Conservation (phyloP, 2,797 vertebrate species). For the Podarcis lilfordi region DNA sequence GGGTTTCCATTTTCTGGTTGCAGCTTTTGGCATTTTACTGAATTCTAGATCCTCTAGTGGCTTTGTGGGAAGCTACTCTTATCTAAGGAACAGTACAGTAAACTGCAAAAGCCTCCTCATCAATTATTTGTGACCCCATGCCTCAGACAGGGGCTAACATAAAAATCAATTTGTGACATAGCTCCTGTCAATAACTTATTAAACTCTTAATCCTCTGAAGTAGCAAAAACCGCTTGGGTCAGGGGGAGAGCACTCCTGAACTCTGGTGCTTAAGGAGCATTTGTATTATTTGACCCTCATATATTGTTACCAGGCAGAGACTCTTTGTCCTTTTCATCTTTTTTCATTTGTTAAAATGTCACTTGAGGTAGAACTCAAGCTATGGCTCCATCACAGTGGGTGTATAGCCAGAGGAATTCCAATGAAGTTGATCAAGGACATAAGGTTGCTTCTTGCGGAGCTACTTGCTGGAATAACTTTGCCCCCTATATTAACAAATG, state of each 20-base stretch:
- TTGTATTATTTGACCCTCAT: background rate
- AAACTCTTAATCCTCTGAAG: conserved; percentile 13
- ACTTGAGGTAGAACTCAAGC: conserved; percentile 16
- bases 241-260: conserved; percentile 16
- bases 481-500: background rate
- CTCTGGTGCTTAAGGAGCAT: background rate
- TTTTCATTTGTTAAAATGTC: conserved; percentile 32
- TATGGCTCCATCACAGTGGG: background rate
- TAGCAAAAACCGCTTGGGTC: background rate
- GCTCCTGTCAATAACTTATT: background rate
- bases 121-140: fast-evolving
- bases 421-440: conserved; percentile 4
- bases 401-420: background rate
- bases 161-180: fast-evolving
- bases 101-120: background rate
- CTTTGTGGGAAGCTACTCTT: background rate
- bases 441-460: background rate
- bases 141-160: background rate
- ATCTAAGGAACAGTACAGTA: background rate
- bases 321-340: conserved; percentile 9
- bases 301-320: background rate
- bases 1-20: background rate
- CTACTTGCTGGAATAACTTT: background rate
- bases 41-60: background rate
- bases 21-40: background rate